phyloP scores from a whole-genome alignment of 2,888 invertebrate genomes.

The Stratiomys singularior region DNA sequence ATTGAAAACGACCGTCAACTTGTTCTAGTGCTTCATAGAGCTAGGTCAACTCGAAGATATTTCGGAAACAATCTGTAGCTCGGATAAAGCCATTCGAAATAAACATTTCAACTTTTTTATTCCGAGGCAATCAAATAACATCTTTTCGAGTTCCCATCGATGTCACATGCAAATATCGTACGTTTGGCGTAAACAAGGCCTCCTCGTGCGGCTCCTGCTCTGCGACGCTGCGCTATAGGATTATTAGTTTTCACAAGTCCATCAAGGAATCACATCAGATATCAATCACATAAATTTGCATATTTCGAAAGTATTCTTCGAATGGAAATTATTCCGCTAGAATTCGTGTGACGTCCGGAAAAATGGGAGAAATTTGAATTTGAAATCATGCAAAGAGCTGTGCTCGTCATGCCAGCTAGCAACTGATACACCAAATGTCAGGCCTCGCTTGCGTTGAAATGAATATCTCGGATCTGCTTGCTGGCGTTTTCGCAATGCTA shows the following conservation, averaged over 20 bases:
- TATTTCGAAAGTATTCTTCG: slow-evolving; percentile 41
- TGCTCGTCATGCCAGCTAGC: slow-evolving; percentile 5
- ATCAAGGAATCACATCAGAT: slow-evolving; percentile 43
- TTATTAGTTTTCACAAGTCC: slow-evolving; percentile 42
- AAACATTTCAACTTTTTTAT: too few relatives aligned
- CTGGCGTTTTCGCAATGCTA: neutral
- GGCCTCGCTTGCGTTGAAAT: slow-evolving; percentile 32
- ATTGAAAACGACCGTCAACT: too few relatives aligned
- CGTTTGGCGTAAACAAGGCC: neutral
- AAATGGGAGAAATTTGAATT: slow-evolving; percentile 52
- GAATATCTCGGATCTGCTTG: slow-evolving; percentile 38
- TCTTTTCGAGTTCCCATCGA: slow-evolving; percentile 1
- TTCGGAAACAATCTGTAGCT: too few relatives aligned
- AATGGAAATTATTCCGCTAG: slow-evolving; percentile 44
- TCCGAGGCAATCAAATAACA: too few relatives aligned
- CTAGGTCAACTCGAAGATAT: too few relatives aligned
- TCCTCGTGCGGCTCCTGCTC: neutral
- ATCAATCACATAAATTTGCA: slow-evolving; percentile 41
- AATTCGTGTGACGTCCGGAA: slow-evolving; percentile 49
- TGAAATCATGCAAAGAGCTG: slow-evolving; percentile 49
- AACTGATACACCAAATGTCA: slow-evolving; percentile 40
- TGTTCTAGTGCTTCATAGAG: too few relatives aligned
- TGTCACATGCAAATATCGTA: slow-evolving; percentile 11
- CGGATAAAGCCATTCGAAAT: too few relatives aligned
- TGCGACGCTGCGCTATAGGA: slow-evolving; percentile 2